Percentiles rank a stretch among this genome's conserved stretches.
These are phyloP conservation scores for Rhodinocichla rosea DNA, from an alignment of 2,113 vertebrate genomes.

Conservation along the genomic window DNA sequence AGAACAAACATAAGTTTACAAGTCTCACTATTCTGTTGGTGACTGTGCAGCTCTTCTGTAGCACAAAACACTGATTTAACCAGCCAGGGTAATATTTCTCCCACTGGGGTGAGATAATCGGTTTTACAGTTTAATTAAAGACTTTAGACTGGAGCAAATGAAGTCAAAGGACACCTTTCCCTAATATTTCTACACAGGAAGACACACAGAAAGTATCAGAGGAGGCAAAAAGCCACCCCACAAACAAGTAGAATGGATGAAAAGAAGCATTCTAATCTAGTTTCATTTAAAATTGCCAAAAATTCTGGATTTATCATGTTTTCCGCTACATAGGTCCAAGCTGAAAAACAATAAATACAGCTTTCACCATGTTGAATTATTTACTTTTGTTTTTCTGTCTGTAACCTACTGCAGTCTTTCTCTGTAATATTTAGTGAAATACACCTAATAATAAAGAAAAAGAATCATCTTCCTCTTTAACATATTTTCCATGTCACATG, in stretches of 20 bases:
- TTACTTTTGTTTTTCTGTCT: background rate
- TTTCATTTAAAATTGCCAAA: background rate
- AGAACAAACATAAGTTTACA: background rate
- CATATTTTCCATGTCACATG: background rate
- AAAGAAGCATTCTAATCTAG: background rate
- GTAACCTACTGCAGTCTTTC: background rate
- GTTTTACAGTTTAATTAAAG: background rate
- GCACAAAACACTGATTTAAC: background rate
- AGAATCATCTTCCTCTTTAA: background rate
- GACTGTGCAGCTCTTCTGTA: background rate
- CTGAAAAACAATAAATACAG: background rate
- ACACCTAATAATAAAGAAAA: background rate
- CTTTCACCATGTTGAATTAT: background rate
- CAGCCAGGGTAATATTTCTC: background rate
- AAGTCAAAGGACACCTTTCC: background rate
- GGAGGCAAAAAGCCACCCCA: background rate
- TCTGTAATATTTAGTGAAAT: background rate
- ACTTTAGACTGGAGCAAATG: background rate
- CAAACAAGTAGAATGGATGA: background rate
- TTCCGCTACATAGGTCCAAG: background rate
- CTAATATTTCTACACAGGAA: background rate
- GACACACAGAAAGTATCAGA: background rate
- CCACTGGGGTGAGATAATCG: background rate
- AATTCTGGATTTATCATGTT: background rate
- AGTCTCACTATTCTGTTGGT: background rate